Conservation (phyloP, 2,797 vertebrate genomes). For the Acrossocheilus fasciatus region DNA sequence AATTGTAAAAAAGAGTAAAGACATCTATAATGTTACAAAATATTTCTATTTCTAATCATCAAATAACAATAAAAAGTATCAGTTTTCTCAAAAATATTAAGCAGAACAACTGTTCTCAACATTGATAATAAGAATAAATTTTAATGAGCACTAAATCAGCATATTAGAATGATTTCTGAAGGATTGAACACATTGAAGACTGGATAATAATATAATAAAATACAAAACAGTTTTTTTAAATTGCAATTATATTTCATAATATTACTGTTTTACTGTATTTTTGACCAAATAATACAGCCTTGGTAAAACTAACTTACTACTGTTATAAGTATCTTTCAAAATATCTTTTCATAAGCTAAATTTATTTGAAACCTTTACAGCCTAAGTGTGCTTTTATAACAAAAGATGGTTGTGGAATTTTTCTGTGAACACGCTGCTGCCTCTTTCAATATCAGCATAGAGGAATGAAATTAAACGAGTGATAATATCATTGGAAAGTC, state of each 20-base stretch:
- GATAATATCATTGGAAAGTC: slow-evolving; percentile 77
- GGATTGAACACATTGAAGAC: not conserved
- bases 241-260: not conserved
- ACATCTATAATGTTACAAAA: not conserved
- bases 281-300: not conserved
- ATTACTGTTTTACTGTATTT: not conserved
- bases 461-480: slow-evolving; percentile 71
- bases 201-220: not conserved
- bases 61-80: not conserved
- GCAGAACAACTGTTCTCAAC: not conserved
- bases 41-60: not conserved
- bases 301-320: not conserved
- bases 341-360: not conserved
- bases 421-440: slow-evolving; percentile 69
- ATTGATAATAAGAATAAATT: not conserved
- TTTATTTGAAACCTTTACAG: not conserved
- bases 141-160: not conserved
- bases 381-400: not conserved
- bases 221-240: not conserved
- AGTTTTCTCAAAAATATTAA: not conserved
- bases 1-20: not conserved
- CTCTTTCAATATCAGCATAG: slow-evolving; percentile 64
- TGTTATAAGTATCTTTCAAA: not conserved
- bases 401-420: slow-evolving; percentile 60
- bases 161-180: not conserved